phyloP scores from a whole-genome alignment of 2,113 vertebrate genomes.

The Deroptyus accipitrinus region DNA sequence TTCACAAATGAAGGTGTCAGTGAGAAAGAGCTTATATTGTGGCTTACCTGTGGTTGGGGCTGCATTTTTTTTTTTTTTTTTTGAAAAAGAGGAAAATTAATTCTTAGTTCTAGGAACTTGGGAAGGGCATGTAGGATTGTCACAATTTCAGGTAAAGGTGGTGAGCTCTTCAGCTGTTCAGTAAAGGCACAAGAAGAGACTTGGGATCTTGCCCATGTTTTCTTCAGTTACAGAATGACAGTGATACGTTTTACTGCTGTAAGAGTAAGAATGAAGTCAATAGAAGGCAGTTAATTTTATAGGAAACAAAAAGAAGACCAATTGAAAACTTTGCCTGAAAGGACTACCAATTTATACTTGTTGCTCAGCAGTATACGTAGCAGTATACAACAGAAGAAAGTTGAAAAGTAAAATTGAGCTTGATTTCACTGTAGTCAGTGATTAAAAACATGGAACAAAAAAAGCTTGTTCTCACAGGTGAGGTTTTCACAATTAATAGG shows the following conservation, averaged over 20 bases:
- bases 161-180: background rate
- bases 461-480: background rate
- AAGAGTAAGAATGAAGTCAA: background rate
- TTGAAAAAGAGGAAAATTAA: background rate
- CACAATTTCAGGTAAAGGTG: background rate
- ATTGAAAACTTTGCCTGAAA: background rate
- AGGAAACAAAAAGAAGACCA: background rate
- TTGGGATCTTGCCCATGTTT: background rate
- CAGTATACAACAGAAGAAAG: background rate
- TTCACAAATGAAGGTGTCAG: background rate
- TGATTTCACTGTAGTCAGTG: background rate
- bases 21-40: background rate
- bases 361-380: background rate
- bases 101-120: background rate
- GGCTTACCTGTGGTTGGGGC: background rate
- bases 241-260: background rate
- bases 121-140: background rate
- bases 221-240: background rate
- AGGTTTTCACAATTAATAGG: background rate
- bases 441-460: background rate
- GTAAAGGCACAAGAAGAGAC: background rate
- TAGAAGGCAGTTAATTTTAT: background rate
- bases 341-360: background rate
- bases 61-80: background rate
- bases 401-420: background rate